Evolutionary conservation across 2,888 invertebrate species (phyloP), one percentile per base, ranked within the genome.

Genomic region (Mythimna lalbum): DNA sequence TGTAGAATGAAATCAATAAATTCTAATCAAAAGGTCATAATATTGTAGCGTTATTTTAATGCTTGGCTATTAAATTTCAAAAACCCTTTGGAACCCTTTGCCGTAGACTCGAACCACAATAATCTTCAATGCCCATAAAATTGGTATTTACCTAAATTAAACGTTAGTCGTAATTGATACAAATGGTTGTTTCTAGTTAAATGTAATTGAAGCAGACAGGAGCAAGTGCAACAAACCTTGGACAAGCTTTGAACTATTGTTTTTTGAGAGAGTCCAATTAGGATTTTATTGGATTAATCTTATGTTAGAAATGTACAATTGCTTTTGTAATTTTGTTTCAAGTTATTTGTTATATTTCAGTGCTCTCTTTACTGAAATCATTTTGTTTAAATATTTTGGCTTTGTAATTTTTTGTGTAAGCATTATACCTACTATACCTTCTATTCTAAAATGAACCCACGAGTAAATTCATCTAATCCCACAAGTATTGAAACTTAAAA

Each of bases 71-170:
- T 92, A 93, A 92, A 92, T 93, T 93, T 92, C 87, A 87, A 91
- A 81, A 93, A 93, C 93, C 93, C 92, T 92, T 93, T 93, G 80
- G 80, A 79, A 82, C 86, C 89, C 88, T 87, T 88, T 77, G 80
- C 77, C 77, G 75, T 89, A 80, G 66, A 85, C 82, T 86, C 79
- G 83, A 87, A 90, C 93, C 92, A 92, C 91, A 92, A 91, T 91
- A 91, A 93, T 92, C 92, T 88, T 90, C 86, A 88, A 87, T 89
- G 88, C 84, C 94, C 94, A 93, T 95, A 93, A 94, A 95, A 94
- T 94, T 94, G 94, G 92, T 94, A 93, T 95, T 94, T 93, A 93
- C 92, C 93, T 90, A 94, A 95, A 95, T 95, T 95, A 93, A 95
- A 91, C 90, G 90, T 87, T 85, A 89, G 80, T 85, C 89, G 90